A percentile compares a stretch with the other conserved stretches of the same genome.
Conservation (phyloP, 2,888 invertebrate genomes). For the Sarcophaga variegata region DNA sequence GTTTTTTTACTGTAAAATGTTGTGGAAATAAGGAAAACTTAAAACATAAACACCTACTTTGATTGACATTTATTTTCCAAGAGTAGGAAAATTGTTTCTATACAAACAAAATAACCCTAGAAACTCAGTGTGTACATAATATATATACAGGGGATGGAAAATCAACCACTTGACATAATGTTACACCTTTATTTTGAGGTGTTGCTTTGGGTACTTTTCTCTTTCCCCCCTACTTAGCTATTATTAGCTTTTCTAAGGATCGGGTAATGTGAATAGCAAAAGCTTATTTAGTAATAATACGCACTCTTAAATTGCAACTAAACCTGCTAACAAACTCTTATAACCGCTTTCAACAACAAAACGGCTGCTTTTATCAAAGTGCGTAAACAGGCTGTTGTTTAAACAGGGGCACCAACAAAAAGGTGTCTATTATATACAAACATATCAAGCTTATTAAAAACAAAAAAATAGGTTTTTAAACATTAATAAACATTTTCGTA, state of each 20-base stretch:
- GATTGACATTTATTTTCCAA: conserved; percentile 67
- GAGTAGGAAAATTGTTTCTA: not conserved
- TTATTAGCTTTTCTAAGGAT: too few relatives aligned
- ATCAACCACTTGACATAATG: conserved; percentile 67
- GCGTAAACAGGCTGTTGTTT: too few relatives aligned
- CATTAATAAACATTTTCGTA: conserved; percentile 35
- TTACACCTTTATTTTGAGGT: conserved; percentile 55
- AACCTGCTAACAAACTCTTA: conserved; percentile 27
- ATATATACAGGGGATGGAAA: conserved; percentile 48
- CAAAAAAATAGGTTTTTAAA: conserved; percentile 4
- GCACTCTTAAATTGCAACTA: conserved; percentile 21
- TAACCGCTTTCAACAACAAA: too few relatives aligned
- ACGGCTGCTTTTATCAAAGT: too few relatives aligned
- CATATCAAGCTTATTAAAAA: conserved; percentile 49
- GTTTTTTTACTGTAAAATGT: conserved; percentile 41
- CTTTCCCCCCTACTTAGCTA: not conserved
- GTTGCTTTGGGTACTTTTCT: conserved; percentile 17
- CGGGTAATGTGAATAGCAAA: not conserved
- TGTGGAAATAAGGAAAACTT: conserved; percentile 36
- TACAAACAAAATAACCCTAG: conserved; percentile 30
- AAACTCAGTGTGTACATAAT: not conserved
- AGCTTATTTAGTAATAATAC: conserved; percentile 44
- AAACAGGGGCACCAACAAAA: too few relatives aligned
- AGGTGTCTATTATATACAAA: not conserved
- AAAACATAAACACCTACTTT: conserved; percentile 69